Conservation (phyloP, 2,797 vertebrate species). For the Hypotaenidia philippensis region DNA sequence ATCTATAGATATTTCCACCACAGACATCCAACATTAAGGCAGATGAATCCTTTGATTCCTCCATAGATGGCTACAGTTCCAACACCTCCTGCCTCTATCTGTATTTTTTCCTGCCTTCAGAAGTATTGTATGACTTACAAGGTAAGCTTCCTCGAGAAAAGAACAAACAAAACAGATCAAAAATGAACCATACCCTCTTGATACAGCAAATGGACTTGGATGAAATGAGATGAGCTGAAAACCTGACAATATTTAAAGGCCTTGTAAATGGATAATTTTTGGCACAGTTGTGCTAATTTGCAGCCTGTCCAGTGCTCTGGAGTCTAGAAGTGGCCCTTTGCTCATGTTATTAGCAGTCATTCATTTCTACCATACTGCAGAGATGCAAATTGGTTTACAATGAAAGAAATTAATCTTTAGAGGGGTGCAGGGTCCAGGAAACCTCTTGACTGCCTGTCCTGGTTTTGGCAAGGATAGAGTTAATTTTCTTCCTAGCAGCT, state of each 20-base stretch:
- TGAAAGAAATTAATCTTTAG: background rate
- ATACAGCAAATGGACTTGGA: background rate
- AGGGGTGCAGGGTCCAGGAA: background rate
- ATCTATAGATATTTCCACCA: slow-evolving; percentile 6
- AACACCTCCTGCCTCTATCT: background rate
- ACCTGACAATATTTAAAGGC: slow-evolving; percentile 8
- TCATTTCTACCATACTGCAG: background rate
- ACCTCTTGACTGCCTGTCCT: background rate
- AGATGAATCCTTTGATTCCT: slow-evolving; percentile 48
- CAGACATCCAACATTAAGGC: slow-evolving; percentile 10
- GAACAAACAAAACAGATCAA: slow-evolving; percentile 48
- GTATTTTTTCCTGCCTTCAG: background rate
- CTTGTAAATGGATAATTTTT: background rate
- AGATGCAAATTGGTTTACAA: background rate
- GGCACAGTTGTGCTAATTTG: background rate
- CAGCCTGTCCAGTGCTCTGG: background rate
- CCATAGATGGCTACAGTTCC: background rate
- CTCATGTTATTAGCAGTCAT: background rate
- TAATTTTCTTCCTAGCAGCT: too few relatives aligned
- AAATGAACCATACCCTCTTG: slow-evolving; percentile 10
- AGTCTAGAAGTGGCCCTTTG: background rate
- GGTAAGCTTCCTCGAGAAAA: background rate
- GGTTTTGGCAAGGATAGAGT: too few relatives aligned
- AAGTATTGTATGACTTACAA: background rate
- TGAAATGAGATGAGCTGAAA: slow-evolving; percentile 7